A percentile compares a stretch with the other conserved stretches of the same genome.
phyloP scores from a whole-genome alignment of 2,888 invertebrate species.

The Melinaea menophilus region DNA sequence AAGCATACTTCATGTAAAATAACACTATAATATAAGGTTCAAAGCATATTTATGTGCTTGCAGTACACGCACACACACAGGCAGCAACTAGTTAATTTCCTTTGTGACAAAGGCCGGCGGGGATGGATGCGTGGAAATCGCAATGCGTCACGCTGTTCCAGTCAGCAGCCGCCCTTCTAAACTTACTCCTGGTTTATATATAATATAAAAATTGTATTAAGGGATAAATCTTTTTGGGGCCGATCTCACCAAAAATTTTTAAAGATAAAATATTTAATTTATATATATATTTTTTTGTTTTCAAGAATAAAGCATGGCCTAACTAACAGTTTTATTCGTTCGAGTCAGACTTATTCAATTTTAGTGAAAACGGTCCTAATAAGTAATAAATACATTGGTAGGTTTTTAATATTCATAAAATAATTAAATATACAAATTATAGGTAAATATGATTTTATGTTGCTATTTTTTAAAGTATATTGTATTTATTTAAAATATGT shows the following conservation, averaged over 20 bases:
- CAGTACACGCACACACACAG: constrained; percentile 51
- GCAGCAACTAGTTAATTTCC: constrained; percentile 75
- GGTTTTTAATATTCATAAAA: no score
- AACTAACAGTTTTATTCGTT: no score
- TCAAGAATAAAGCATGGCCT: no score
- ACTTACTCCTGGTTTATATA: constrained; percentile 20
- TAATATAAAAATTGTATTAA: constrained; percentile 7
- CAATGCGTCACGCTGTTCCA: constrained; percentile 74
- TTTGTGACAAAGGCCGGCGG: constrained; percentile 75
- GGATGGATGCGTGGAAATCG: constrained; percentile 78
- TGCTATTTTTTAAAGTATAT: no score
- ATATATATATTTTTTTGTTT: no score
- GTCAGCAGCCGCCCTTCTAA: constrained; percentile 43
- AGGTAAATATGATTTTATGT: no score
- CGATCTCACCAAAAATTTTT: background rate
- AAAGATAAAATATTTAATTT: no score
- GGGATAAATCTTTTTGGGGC: background rate
- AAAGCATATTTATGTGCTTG: constrained; percentile 36
- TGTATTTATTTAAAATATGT: no score
- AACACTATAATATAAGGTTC: background rate
- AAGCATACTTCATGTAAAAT: constrained; percentile 3
- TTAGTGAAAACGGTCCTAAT: no score
- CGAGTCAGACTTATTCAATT: no score
- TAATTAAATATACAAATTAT: no score
- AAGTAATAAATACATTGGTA: no score